These are phyloP conservation scores for Parnassius mnemosyne DNA, from an alignment of 2,888 invertebrate species.

Conservation along the genomic window DNA sequence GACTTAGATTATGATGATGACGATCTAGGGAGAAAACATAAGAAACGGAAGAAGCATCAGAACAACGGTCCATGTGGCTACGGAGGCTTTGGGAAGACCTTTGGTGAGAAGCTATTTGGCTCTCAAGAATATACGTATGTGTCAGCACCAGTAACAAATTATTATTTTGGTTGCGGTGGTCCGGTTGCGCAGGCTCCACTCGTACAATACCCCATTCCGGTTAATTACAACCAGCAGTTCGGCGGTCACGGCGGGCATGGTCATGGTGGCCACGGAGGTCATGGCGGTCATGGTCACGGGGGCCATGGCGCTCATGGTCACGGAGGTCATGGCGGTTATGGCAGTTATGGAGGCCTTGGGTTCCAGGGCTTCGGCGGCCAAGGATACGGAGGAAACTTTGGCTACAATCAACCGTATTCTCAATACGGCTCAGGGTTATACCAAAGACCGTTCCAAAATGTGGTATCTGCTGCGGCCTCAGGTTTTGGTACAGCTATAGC, in stretches of 20 bases:
- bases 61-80: slow-evolving; percentile 46
- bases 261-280: slow-evolving; percentile 25
- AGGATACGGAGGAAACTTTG: slow-evolving; percentile 38
- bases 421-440: slow-evolving; percentile 27
- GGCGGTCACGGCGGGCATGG: slow-evolving; percentile 33
- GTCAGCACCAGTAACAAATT: slow-evolving; percentile 68
- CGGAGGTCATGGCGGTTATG: slow-evolving; percentile 35
- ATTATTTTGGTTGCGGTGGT: slow-evolving; percentile 62
- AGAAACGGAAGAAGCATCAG: slow-evolving; percentile 59
- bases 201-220: slow-evolving; percentile 25
- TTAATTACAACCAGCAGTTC: slow-evolving; percentile 26
- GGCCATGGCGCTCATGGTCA: slow-evolving; percentile 30
- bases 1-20: slow-evolving; percentile 44
- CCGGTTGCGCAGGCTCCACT: slow-evolving; percentile 32
- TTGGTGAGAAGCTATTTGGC: slow-evolving; percentile 53
- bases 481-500: slow-evolving; percentile 77
- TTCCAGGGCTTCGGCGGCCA: slow-evolving; percentile 27
- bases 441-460: slow-evolving; percentile 58
- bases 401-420: slow-evolving; percentile 19
- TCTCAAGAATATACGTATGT: slow-evolving; percentile 61
- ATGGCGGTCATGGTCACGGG: slow-evolving; percentile 35
- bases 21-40: slow-evolving; percentile 54
- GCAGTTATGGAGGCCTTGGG: slow-evolving; percentile 15
- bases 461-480: slow-evolving; percentile 68
- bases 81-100: slow-evolving; percentile 52